Evolutionary conservation across 2,888 invertebrate species (phyloP), one percentile per base, ranked within the genome.

Genomic region (Eilema depressum): DNA sequence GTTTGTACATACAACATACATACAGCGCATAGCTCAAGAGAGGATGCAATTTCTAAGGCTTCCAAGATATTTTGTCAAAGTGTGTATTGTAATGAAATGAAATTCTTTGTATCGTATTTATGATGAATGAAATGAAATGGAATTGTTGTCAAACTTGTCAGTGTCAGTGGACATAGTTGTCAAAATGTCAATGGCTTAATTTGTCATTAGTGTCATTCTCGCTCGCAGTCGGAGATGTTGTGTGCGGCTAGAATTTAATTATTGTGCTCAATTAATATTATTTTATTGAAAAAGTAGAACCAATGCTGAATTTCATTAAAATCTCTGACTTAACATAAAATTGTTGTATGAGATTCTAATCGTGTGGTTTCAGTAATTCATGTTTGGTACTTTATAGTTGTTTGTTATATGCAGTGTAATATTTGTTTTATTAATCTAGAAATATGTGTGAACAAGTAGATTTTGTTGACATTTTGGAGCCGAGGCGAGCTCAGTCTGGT

Each of bases 391-490:
- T 20, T 47, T 0, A 53, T 53, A 53, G 53, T n/a, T 10, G 53
- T 53, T n/a, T 53, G 1, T 7, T n/a, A 17, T 1, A 4, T 66
- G n/a, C 14, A 37, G 37, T 66, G 41, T 26, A 37, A 33, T 63
- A 68, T 68, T 59, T 70, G 33, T 62, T 26, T 61, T 25, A 63
- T 47, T 41, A 56, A 70, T 70, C 53, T 33, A 56, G 30, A 66
- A 86, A 85, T 82, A 94, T 95, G 94, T 83, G 81, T 85, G 88
- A 86, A 72, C 86, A 86, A 83, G 85, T 89, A 67, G 87, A 88
- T 70, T 96, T 96, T 85, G 89, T 94, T 75, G 96, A 97, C 90
- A 96, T 97, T 78, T 86, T 97, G 80, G 93, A 92, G 74, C 96
- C 96, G 57, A 93, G 97, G 78, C 93, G 96, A 70, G 91, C 92